Evolutionary conservation across 2,797 vertebrate species (phyloP).

Genomic region (Fringilla coelebs): DNA sequence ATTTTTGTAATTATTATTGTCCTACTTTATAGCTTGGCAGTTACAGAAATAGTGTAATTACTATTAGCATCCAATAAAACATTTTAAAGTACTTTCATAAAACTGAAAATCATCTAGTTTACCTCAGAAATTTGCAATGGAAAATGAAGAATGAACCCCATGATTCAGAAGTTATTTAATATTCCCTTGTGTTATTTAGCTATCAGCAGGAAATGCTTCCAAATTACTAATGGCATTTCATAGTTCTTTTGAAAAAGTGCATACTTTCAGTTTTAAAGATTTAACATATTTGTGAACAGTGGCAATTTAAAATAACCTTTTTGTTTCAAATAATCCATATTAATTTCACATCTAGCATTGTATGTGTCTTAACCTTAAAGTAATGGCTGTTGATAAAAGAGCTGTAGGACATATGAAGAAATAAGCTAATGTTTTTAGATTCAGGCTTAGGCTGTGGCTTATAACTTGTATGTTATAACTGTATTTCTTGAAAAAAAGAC

Average conservation of each 20-base stretch:
- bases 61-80: neutral
- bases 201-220: neutral
- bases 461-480: neutral
- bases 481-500: neutral
- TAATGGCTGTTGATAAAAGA: neutral
- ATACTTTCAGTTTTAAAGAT: neutral
- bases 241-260: neutral
- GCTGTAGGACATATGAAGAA: neutral
- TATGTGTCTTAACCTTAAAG: neutral
- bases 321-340: neutral
- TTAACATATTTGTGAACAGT: neutral
- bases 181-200: neutral
- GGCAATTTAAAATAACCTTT: conserved; percentile 8
- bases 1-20: neutral
- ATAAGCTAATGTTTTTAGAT: neutral
- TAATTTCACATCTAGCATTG: neutral
- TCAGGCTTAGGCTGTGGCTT: neutral
- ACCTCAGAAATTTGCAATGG: neutral
- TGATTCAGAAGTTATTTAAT: neutral
- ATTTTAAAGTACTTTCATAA: neutral
- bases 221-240: neutral
- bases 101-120: neutral
- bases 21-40: neutral
- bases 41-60: neutral
- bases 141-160: neutral